These are phyloP conservation scores for Eudasyphora cyanicolor DNA, from an alignment of 2,888 invertebrate genomes.

Conservation along the genomic window DNA sequence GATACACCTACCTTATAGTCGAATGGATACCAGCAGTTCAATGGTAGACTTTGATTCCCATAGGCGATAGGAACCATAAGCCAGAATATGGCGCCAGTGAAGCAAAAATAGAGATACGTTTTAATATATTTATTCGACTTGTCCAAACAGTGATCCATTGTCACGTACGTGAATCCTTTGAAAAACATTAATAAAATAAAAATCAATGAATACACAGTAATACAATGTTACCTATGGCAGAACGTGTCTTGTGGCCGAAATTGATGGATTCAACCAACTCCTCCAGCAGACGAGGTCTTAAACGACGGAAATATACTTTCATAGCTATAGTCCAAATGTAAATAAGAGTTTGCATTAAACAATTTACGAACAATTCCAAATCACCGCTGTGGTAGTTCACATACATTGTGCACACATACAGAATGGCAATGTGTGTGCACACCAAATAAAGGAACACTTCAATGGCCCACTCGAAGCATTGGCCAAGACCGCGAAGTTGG, in stretches of 20 bases:
- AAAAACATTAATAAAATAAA: background rate
- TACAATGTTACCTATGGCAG: slow-evolving; percentile 67
- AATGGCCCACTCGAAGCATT: slow-evolving; percentile 33
- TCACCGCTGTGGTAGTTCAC: slow-evolving; percentile 68
- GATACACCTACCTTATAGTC: slow-evolving; percentile 71
- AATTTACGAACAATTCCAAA: slow-evolving; percentile 72
- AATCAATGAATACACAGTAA: background rate
- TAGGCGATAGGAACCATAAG: slow-evolving; percentile 70
- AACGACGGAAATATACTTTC: slow-evolving; percentile 72
- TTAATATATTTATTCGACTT: slow-evolving; percentile 68
- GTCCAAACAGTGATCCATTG: slow-evolving; percentile 67
- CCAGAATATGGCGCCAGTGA: slow-evolving; percentile 69
- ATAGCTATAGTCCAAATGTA: slow-evolving; percentile 71
- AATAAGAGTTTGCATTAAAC: slow-evolving; percentile 71
- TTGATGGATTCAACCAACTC: slow-evolving; percentile 69
- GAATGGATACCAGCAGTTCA: slow-evolving; percentile 76
- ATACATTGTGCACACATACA: slow-evolving; percentile 72
- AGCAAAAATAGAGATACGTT: slow-evolving; percentile 69
- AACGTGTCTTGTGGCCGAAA: slow-evolving; percentile 68
- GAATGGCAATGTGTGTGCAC: slow-evolving; percentile 68
- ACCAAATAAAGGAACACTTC: slow-evolving; percentile 71
- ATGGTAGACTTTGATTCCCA: slow-evolving; percentile 71
- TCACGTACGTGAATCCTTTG: slow-evolving; percentile 73
- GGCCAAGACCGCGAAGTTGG: background rate
- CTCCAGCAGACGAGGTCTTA: slow-evolving; percentile 55